Conservation (phyloP, 1,140 invertebrate species). For the Apis dorsata region DNA sequence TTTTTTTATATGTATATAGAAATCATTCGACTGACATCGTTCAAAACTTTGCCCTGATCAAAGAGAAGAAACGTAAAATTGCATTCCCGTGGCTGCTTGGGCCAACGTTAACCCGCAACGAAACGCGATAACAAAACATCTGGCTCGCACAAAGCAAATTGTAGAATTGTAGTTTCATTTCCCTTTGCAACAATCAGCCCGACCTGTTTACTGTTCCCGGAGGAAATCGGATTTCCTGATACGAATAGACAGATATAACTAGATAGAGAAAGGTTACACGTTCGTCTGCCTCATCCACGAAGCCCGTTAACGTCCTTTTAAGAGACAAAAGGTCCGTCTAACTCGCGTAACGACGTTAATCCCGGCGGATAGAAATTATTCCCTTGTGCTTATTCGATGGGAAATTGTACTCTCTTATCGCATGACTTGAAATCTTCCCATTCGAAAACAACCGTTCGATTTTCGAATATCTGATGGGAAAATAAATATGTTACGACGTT, state of each 20-base stretch:
- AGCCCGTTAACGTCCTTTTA: slow-evolving; percentile 41
- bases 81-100: not conserved
- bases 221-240: slow-evolving; percentile 58
- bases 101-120: slow-evolving; percentile 8
- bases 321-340: slow-evolving; percentile 49
- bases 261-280: slow-evolving; percentile 40
- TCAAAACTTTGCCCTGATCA: not conserved
- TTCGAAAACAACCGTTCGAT: not conserved
- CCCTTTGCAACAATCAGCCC: slow-evolving; percentile 48
- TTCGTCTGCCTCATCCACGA: slow-evolving; percentile 9
- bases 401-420: not conserved
- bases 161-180: slow-evolving; percentile 46
- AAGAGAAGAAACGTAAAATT: slow-evolving; percentile 21
- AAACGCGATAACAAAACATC: slow-evolving; percentile 38
- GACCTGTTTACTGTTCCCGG: slow-evolving; percentile 50
- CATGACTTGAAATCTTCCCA: not conserved
- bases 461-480: not conserved
- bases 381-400: not conserved
- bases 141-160: slow-evolving; percentile 41
- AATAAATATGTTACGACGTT: too few relatives aligned
- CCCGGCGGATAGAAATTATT: slow-evolving; percentile 19
- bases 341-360: slow-evolving; percentile 52
- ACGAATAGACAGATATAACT: slow-evolving; percentile 46
- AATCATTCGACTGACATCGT: not conserved
- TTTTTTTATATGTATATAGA: not conserved